phyloP scores from a whole-genome alignment of 2,113 vertebrate species.

The Erythrocercus mccallii region DNA sequence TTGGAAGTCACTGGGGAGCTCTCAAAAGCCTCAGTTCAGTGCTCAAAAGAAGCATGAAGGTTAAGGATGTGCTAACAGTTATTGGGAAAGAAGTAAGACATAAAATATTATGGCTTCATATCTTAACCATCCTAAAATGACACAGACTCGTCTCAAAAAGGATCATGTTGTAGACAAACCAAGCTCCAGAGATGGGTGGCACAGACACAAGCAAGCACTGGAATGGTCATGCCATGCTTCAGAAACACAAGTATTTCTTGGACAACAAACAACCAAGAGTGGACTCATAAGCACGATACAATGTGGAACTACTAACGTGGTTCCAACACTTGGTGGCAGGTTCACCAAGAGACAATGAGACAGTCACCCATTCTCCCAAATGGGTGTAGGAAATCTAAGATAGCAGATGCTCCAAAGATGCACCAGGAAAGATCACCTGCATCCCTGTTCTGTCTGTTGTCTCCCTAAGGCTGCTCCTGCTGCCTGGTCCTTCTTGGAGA shows the following conservation, averaged over 20 bases:
- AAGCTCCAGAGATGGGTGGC: background rate
- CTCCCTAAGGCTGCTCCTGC: background rate
- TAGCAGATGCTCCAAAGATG: background rate
- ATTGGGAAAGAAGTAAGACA: background rate
- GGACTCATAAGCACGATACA: background rate
- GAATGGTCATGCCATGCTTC: background rate
- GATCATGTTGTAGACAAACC: background rate
- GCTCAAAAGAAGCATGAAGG: background rate
- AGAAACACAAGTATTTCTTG: background rate
- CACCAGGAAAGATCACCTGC: background rate
- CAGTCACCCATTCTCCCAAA: background rate
- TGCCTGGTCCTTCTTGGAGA: background rate
- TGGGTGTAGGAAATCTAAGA: background rate
- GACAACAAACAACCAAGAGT: background rate
- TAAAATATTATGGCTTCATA: background rate
- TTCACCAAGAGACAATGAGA: background rate
- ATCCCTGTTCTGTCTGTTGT: background rate
- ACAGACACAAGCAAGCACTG: background rate
- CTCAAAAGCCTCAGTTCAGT: background rate
- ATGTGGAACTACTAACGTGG: background rate
- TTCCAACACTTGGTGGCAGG: background rate
- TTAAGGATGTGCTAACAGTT: background rate
- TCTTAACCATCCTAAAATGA: background rate
- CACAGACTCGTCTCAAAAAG: background rate
- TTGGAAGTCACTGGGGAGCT: background rate